Evolutionary conservation across 2,113 vertebrate genomes (phyloP).

Genomic region (Stegastes partitus): DNA sequence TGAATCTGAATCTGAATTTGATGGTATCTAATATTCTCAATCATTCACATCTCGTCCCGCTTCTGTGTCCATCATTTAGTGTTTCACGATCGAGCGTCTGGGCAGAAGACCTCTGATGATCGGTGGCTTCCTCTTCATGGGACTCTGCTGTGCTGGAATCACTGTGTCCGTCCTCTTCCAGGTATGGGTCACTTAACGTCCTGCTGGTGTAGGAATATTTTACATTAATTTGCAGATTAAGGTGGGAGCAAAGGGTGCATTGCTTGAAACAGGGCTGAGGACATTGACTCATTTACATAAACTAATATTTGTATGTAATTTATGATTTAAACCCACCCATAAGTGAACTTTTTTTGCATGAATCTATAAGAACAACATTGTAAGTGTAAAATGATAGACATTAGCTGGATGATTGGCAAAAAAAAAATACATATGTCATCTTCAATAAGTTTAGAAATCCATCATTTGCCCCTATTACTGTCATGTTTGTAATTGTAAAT

Average conservation of each 20-base stretch:
- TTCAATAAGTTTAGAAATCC: background rate
- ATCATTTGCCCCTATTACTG: background rate
- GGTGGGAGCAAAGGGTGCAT: background rate
- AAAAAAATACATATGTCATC: no score
- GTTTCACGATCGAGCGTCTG: constrained; percentile 90
- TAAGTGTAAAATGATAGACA: no score
- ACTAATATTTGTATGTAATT: background rate
- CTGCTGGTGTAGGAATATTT: constrained; percentile 14
- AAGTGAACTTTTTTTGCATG: no score
- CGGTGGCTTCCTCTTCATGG: constrained; percentile 91
- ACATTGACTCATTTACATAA: constrained; percentile 1
- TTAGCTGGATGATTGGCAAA: no score
- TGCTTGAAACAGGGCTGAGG: background rate
- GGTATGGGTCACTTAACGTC: constrained; percentile 75
- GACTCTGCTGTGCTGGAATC: constrained; percentile 89
- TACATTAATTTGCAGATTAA: constrained; percentile 4
- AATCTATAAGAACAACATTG: no score
- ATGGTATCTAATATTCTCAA: background rate
- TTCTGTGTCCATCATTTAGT: constrained; percentile 75
- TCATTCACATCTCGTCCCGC: background rate
- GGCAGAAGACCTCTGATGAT: constrained; percentile 90
- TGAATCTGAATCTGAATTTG: no score
- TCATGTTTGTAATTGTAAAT: constrained; percentile 3
- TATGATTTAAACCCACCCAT: background rate
- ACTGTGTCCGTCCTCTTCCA: constrained; percentile 88